Evolutionary conservation across 2,113 vertebrate genomes (phyloP), one percentile per base, ranked within the genome.

Genomic region (Ailurus styani): DNA sequence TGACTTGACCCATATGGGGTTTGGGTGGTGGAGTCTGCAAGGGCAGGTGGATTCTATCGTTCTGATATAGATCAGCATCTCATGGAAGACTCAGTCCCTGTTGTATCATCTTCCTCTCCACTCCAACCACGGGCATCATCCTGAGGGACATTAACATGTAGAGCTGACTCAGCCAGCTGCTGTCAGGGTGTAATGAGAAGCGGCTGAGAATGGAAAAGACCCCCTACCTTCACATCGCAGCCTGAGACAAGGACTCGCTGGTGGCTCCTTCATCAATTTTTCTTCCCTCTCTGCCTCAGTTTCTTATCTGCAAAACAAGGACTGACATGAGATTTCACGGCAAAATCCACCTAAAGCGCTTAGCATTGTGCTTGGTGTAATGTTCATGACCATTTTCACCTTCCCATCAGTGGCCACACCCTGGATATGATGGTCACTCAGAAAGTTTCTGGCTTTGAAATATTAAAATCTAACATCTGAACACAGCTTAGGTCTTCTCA

Each of bases 391-490:
- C 18, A 12, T 60, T 87, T 87, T 3, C 25, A 81, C 64, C 57
- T 60, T 7, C 3, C 20, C 10, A 6, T 81, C 62, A 34, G 55
- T 12, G 15, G 31, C 34, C 79, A 90, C 11, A 27, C 40, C n/a
- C 81, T 50, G 45, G 7, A 15, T 20, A 3, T 17, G 3, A 37
- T 4, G 34, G 7, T 54, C 83, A 21, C 37, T 23, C 62, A 94
- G 54, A 85, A 94, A 42, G 31, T 40, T 86, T 77, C 88, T 54
- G 37, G 34, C 84, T 93, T 37, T 82, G 34, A 88, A 95, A 64
- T 95, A 72, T 57, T 73, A 64, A 96, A 57, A 64, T 77, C 34
- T 42, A 60, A 72, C 5, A 34, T 55, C 75, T 85, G 72, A 60
- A 29, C 18, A 23, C 29, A 34, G 34, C 34, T 17, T 42, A 20